Percentiles rank a stretch among this genome's conserved stretches.
These are phyloP conservation scores for Hypselothyrea guttata DNA, from an alignment of 2,888 invertebrate species.

Conservation along the genomic window DNA sequence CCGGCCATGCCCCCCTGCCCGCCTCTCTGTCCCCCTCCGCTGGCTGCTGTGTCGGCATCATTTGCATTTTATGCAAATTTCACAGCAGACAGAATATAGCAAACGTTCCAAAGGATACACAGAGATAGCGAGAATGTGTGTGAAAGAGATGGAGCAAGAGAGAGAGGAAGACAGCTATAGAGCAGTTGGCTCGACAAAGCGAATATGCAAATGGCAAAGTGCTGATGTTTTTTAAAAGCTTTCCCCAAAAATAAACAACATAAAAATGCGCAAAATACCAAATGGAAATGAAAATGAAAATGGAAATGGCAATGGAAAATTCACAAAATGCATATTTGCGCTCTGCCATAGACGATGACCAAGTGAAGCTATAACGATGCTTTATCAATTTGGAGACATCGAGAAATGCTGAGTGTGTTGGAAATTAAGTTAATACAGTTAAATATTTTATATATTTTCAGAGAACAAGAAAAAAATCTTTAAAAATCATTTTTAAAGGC, in stretches of 20 bases:
- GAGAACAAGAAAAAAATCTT: too few species aligned
- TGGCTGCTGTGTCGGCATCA: constrained; percentile 65
- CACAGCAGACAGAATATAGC: constrained; percentile 61
- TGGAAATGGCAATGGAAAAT: constrained; percentile 63
- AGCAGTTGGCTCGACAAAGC: constrained; percentile 59
- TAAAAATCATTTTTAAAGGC: too few species aligned
- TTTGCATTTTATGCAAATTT: constrained; percentile 81
- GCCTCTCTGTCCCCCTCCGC: background rate
- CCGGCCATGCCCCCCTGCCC: constrained; percentile 31
- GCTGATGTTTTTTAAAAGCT: constrained; percentile 77
- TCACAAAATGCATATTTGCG: constrained; percentile 69
- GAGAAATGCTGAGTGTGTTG: background rate
- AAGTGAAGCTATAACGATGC: constrained; percentile 16
- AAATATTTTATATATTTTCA: too few species aligned
- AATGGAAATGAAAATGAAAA: constrained; percentile 27
- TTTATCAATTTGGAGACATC: constrained; percentile 4
- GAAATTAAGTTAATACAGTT: background rate
- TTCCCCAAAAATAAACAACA: constrained; percentile 73
- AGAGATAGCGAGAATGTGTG: constrained; percentile 20
- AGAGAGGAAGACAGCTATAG: constrained; percentile 1
- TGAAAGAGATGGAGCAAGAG: background rate
- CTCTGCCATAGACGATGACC: constrained; percentile 47
- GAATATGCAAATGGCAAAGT: constrained; percentile 75
- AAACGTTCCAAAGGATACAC: constrained; percentile 63
- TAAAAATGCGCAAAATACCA: constrained; percentile 66